Conservation (phyloP, 2,113 vertebrate genomes). For the Lipotes vexillifer region DNA sequence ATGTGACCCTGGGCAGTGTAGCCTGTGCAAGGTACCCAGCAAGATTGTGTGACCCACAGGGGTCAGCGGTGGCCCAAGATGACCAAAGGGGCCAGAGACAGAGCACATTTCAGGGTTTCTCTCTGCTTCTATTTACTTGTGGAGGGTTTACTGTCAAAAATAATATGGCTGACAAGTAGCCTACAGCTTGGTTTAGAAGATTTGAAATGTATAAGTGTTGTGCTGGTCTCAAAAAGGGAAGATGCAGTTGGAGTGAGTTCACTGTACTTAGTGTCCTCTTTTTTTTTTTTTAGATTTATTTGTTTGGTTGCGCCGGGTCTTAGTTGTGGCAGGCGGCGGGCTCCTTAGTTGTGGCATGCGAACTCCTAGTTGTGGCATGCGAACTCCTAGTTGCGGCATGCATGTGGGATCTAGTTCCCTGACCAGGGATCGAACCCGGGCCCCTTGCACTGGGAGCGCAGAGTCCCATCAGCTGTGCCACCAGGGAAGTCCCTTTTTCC, state of each 20-base stretch:
- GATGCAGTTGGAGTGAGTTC: background rate
- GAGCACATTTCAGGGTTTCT: background rate
- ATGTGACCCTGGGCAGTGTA: fast-evolving
- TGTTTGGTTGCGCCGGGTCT: too few species aligned
- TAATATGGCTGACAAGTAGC: background rate
- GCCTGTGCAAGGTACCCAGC: background rate
- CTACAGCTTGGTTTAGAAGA: background rate
- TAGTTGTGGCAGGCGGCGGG: too few species aligned
- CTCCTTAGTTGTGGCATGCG: too few species aligned
- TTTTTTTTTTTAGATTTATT: too few species aligned
- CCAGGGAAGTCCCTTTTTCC: too few species aligned
- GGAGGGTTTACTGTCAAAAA: background rate
- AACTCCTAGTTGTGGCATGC: too few species aligned
- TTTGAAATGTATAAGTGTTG: fast-evolving
- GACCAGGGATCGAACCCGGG: too few species aligned
- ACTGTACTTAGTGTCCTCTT: fast-evolving
- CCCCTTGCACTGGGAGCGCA: too few species aligned
- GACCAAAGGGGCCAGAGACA: background rate
- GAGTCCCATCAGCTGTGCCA: too few species aligned
- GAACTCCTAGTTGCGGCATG: too few species aligned
- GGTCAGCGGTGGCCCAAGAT: fast-evolving
- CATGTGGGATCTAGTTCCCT: too few species aligned
- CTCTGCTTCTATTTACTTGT: background rate
- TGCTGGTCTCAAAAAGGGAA: background rate
- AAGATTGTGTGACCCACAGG: fast-evolving